Conservation (phyloP, 2,113 vertebrate genomes). For the Lophochroa leadbeateri region DNA sequence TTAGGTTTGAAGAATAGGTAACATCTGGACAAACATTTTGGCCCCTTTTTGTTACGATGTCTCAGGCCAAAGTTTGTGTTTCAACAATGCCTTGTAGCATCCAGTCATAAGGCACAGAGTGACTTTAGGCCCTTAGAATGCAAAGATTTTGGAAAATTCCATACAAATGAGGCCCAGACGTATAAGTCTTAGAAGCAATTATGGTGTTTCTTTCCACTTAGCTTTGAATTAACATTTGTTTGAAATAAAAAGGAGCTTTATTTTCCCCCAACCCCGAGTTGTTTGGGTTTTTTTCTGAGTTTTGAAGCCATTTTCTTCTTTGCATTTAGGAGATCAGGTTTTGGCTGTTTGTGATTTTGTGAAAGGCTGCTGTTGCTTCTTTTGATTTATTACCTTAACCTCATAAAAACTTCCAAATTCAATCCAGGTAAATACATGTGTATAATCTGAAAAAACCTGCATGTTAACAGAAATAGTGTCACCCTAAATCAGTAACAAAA, state of each 20-base stretch:
- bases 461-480: not conserved
- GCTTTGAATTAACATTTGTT: conserved; percentile 56
- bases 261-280: not conserved
- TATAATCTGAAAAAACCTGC: not conserved
- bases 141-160: conserved; percentile 39
- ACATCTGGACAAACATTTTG: not conserved
- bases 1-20: not conserved
- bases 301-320: not conserved
- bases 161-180: conserved; percentile 18
- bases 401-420: not conserved
- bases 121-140: not conserved
- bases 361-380: not conserved
- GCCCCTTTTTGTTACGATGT: not conserved
- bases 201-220: conserved; percentile 41
- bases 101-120: not conserved
- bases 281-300: not conserved
- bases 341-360: not conserved
- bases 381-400: not conserved
- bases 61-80: not conserved
- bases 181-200: conserved; percentile 22
- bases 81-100: not conserved
- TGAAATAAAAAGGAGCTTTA: conserved; percentile 27
- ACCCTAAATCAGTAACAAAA: not conserved
- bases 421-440: not conserved
- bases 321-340: not conserved